A percentile compares a stretch with the other conserved stretches of the same genome.
These are phyloP conservation scores for Caenorhabditis afra DNA, from an alignment of 2,888 invertebrate species.

Conservation along the genomic window DNA sequence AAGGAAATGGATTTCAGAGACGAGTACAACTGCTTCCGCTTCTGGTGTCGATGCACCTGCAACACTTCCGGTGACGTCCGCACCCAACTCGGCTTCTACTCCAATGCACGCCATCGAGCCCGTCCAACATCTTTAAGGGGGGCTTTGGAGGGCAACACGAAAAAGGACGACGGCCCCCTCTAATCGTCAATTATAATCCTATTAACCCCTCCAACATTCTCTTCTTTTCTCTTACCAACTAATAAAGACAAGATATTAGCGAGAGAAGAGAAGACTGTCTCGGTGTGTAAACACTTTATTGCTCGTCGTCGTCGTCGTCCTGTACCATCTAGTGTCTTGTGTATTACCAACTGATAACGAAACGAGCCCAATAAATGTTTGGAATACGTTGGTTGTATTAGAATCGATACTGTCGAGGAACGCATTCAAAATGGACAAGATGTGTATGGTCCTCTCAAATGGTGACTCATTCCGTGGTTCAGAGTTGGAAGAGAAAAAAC, in stretches of 20 bases:
- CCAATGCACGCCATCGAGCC: constrained; percentile 59
- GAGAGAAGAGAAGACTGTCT: constrained; percentile 1
- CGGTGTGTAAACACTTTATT: constrained; percentile 46
- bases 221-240: constrained; percentile 19
- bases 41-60: constrained; percentile 9
- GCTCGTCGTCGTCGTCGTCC: constrained; percentile 28
- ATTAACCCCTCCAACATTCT: constrained; percentile 19
- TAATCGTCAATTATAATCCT: constrained; percentile 23
- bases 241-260: constrained; percentile 34
- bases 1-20: constrained; percentile 15
- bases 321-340: constrained; percentile 58
- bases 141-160: constrained; percentile 6
- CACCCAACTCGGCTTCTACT: constrained; percentile 19
- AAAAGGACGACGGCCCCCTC: neutral
- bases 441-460: no score
- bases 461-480: neutral
- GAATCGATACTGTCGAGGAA: neutral
- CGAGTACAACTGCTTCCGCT: neutral
- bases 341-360: constrained; percentile 45
- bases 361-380: constrained; percentile 48
- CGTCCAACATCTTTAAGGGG: constrained; percentile 44
- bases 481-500: no score
- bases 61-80: constrained; percentile 29
- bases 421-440: constrained; percentile 2
- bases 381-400: constrained; percentile 21